Percentiles rank a stretch among this genome's conserved stretches.
Conservation (phyloP, 2,797 vertebrate species). For the Sebastes goodei region DNA sequence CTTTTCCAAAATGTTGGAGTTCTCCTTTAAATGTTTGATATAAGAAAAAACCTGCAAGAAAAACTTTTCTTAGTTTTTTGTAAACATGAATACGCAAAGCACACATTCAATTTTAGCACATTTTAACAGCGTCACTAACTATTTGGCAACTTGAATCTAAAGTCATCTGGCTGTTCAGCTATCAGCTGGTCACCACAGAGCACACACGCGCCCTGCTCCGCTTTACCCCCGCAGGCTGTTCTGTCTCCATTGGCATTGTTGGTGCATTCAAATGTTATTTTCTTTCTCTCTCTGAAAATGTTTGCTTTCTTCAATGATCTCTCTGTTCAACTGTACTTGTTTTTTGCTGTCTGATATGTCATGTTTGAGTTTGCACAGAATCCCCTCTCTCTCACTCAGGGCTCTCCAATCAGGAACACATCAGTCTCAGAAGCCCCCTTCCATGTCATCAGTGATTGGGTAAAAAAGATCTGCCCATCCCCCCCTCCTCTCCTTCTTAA, state of each 20-base stretch:
- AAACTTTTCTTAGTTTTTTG: neutral
- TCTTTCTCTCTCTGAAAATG: constrained; percentile 68
- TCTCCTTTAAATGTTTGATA: neutral
- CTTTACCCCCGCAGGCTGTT: constrained; percentile 66
- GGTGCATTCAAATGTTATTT: constrained; percentile 74
- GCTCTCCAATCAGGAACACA: constrained; percentile 80
- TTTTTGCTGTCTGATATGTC: constrained; percentile 81
- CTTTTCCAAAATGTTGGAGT: constrained; percentile 5
- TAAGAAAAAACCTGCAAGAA: too few species aligned
- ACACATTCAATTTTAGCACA: neutral
- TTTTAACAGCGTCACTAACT: neutral
- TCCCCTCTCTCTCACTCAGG: constrained; percentile 87
- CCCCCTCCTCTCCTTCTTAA: constrained; percentile 42
- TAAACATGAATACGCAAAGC: neutral
- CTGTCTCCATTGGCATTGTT: constrained; percentile 73
- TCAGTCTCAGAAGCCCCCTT: constrained; percentile 75
- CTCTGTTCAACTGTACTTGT: constrained; percentile 77
- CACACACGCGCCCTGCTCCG: constrained; percentile 62
- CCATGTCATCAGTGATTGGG: constrained; percentile 80
- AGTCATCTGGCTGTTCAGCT: neutral
- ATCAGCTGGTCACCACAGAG: neutral
- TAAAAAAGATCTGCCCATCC: constrained; percentile 69
- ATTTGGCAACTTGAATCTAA: neutral
- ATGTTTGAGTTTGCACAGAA: constrained; percentile 85
- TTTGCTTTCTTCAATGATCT: constrained; percentile 79